Percentiles rank a stretch among this genome's conserved stretches.
phyloP scores from a whole-genome alignment of 2,797 vertebrate genomes.

The Synaphobranchus kaupii region DNA sequence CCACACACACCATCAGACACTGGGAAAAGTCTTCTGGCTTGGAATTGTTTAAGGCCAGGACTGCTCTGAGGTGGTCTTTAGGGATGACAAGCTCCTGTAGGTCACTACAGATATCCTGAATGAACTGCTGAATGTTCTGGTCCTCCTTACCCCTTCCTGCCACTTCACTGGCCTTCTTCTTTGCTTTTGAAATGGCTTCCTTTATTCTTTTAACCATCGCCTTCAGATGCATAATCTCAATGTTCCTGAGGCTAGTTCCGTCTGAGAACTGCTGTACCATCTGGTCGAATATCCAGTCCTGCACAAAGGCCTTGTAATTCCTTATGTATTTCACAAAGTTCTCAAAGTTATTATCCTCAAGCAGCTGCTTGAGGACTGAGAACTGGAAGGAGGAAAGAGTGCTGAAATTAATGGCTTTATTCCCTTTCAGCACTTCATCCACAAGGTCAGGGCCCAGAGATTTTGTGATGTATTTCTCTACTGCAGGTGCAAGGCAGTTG shows the following conservation, averaged over 20 bases:
- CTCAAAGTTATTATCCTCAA: neutral
- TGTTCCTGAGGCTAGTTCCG: neutral
- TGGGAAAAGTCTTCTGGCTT: constrained; percentile 51
- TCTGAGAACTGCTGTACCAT: constrained; percentile 43
- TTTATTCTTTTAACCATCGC: constrained; percentile 44
- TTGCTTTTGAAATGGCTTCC: constrained; percentile 45
- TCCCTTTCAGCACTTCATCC: constrained; percentile 46
- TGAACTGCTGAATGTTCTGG: constrained; percentile 46
- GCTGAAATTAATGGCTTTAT: constrained; percentile 43
- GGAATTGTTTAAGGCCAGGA: constrained; percentile 56
- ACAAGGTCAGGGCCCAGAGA: constrained; percentile 56
- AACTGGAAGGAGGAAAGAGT: constrained; percentile 49
- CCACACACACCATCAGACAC: constrained; percentile 43
- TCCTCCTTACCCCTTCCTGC: neutral
- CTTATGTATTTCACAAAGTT: constrained; percentile 7
- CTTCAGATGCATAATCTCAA: constrained; percentile 41
- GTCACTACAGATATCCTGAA: constrained; percentile 54
- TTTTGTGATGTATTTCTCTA: constrained; percentile 43
- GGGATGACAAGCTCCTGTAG: constrained; percentile 61
- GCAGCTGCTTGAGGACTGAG: constrained; percentile 53
- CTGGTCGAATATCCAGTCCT: constrained; percentile 36
- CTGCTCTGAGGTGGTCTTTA: constrained; percentile 48
- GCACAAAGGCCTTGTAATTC: constrained; percentile 46
- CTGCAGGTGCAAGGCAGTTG: constrained; percentile 47
- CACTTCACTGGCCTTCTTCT: neutral